These are phyloP conservation scores for Urechis unicinctus DNA, from an alignment of 2,888 invertebrate genomes.

Conservation along the genomic window DNA sequence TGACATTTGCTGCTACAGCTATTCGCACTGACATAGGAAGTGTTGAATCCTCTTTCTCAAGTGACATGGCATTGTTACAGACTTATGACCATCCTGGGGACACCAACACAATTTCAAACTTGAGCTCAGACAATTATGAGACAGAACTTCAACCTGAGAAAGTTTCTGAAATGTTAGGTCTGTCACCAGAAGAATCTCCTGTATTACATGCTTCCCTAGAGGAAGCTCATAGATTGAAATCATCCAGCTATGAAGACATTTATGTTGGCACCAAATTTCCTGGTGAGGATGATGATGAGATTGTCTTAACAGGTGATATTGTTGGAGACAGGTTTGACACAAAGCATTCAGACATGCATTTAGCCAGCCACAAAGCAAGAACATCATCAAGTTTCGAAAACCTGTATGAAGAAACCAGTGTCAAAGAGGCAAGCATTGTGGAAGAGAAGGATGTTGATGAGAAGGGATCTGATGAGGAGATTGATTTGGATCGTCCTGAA, in stretches of 20 bases:
- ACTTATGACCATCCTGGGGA: conserved; percentile 41
- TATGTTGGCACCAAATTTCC: conserved; percentile 14
- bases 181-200: too few species aligned
- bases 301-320: conserved; percentile 14
- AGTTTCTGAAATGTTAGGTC: too few species aligned
- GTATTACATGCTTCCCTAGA: conserved; percentile 7
- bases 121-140: conserved; percentile 25
- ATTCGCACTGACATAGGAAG: neutral
- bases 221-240: conserved; percentile 8
- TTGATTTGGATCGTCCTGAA: conserved; percentile 16
- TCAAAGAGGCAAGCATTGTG: conserved; percentile 13
- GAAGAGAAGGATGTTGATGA: conserved; percentile 18
- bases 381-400: conserved; percentile 38
- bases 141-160: neutral
- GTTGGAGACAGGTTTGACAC: conserved; percentile 41
- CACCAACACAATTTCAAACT: conserved; percentile 28
- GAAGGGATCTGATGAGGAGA: conserved; percentile 7
- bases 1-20: neutral
- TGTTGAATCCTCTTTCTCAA: conserved; percentile 23
- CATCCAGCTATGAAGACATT: conserved; percentile 20
- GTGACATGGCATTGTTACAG: conserved; percentile 36
- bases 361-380: conserved; percentile 10
- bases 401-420: neutral
- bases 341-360: conserved; percentile 22
- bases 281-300: conserved; percentile 8